Percentiles rank a stretch among this genome's conserved stretches.
Conservation (phyloP, 2,797 vertebrate genomes). For the Bovichtus variegatus region DNA sequence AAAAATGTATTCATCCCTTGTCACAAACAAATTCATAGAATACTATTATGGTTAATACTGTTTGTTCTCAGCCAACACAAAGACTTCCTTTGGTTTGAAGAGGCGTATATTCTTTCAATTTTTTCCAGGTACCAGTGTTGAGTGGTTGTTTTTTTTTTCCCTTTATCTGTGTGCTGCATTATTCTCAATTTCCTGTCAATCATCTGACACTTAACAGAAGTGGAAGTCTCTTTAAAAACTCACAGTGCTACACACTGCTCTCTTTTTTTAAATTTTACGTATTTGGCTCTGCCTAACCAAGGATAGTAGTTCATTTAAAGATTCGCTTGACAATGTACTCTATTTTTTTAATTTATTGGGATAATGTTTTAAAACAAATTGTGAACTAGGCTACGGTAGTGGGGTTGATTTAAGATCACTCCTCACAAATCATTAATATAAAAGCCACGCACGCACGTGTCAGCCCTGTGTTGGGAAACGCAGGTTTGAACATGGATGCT, state of each 20-base stretch:
- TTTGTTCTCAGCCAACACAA: background rate
- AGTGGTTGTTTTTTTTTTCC: too few species aligned
- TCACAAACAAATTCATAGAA: background rate
- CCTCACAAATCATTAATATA: background rate
- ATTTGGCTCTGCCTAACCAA: background rate
- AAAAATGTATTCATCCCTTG: background rate
- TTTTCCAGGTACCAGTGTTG: slow-evolving; percentile 6
- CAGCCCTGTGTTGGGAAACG: background rate
- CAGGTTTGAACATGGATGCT: background rate
- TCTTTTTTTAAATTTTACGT: background rate
- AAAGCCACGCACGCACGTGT: background rate
- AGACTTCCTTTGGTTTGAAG: slow-evolving; percentile 1
- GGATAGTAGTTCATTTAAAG: background rate
- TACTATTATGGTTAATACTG: background rate
- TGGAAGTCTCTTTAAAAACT: background rate
- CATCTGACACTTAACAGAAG: background rate
- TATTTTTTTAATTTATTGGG: background rate
- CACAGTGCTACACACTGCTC: background rate
- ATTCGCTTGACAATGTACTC: background rate
- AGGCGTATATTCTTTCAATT: background rate
- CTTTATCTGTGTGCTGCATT: background rate
- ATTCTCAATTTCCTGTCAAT: slow-evolving; percentile 28
- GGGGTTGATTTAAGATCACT: background rate
- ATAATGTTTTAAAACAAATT: background rate
- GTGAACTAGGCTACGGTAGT: background rate